Percentiles rank a stretch among this genome's conserved stretches.
phyloP scores from a whole-genome alignment of 2,888 invertebrate species.

The Lymantria dispar region DNA sequence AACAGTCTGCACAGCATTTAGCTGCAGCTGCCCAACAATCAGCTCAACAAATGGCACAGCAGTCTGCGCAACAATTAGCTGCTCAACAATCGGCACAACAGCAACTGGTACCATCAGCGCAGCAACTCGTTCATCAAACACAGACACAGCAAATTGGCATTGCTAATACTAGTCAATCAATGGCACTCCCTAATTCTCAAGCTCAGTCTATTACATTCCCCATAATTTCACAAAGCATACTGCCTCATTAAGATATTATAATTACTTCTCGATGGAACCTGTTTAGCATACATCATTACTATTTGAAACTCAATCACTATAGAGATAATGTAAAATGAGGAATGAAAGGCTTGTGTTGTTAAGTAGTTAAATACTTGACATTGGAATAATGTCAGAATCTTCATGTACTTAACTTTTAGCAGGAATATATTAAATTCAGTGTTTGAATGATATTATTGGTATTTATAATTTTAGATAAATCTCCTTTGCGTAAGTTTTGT shows the following conservation, averaged over 20 bases:
- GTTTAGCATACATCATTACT: too few relatives aligned
- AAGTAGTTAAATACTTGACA: too few relatives aligned
- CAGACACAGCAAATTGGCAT: constrained; percentile 76
- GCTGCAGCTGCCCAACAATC: constrained; percentile 53
- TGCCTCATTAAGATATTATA: constrained; percentile 56
- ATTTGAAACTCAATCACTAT: too few relatives aligned
- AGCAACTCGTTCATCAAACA: constrained; percentile 71
- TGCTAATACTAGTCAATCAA: constrained; percentile 74
- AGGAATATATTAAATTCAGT: too few relatives aligned
- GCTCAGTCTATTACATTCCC: constrained; percentile 74
- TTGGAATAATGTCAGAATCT: too few relatives aligned
- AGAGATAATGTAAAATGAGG: too few relatives aligned
- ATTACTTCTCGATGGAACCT: neutral
- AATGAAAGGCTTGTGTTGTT: too few relatives aligned
- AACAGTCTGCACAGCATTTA: constrained; percentile 59
- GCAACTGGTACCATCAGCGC: constrained; percentile 64
- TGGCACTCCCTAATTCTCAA: constrained; percentile 72
- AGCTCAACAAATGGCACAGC: constrained; percentile 59
- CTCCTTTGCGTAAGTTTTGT: too few relatives aligned
- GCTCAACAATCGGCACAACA: constrained; percentile 72
- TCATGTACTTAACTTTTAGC: too few relatives aligned
- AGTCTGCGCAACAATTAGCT: constrained; percentile 65
- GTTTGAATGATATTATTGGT: too few relatives aligned
- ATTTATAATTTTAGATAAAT: too few relatives aligned
- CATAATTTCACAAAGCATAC: constrained; percentile 75